Conservation (phyloP, 37 sponge, comb jelly and placozoan species). For the Petrosia ficiformis region DNA sequence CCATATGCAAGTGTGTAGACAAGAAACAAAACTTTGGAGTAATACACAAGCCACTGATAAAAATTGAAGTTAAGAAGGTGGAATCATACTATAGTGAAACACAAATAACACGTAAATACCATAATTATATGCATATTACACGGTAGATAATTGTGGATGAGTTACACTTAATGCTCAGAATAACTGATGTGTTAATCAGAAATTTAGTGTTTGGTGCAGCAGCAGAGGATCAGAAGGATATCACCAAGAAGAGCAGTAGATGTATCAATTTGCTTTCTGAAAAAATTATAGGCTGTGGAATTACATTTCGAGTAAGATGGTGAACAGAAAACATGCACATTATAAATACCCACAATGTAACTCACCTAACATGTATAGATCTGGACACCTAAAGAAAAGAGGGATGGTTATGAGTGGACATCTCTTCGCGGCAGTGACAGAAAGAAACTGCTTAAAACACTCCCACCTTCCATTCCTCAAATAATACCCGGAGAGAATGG, state of each 20-base stretch:
- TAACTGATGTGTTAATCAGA: slow-evolving; percentile 1
- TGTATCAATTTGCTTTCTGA: neutral
- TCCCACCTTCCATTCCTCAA: slow-evolving; percentile 4
- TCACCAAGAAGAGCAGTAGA: neutral
- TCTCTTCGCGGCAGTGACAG: slow-evolving; percentile 13
- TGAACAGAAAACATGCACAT: too few species aligned
- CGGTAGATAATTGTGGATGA: neutral
- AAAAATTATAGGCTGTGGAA: neutral
- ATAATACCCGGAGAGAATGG: neutral
- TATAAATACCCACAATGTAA: neutral
- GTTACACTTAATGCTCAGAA: slow-evolving; percentile 16
- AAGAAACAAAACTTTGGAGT: neutral
- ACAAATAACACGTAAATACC: neutral
- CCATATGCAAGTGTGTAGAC: neutral
- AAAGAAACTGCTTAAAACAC: neutral
- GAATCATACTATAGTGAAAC: too few species aligned
- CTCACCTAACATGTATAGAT: too few species aligned
- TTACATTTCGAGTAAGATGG: neutral
- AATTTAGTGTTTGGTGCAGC: neutral
- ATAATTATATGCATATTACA: neutral
- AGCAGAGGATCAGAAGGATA: neutral
- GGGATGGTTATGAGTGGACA: slow-evolving; percentile 15
- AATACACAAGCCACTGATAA: neutral
- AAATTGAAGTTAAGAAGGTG: too few species aligned
- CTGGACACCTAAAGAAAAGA: neutral